Evolutionary conservation across 1,140 invertebrate genomes (phyloP).

Genomic region (Lepidurus arcticus): DNA sequence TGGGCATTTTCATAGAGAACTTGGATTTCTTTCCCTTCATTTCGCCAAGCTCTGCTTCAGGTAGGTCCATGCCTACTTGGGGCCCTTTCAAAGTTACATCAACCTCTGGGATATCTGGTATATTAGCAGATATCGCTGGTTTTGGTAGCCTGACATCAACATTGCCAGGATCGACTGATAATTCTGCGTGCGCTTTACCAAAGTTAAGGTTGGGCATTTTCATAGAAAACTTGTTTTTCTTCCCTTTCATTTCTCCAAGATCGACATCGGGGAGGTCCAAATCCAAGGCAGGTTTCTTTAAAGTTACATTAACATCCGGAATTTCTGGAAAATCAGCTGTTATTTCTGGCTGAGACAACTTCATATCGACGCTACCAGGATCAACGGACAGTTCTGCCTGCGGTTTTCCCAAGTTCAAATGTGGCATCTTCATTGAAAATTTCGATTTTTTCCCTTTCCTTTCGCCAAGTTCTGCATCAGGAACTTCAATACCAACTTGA

Average conservation of each 20-base stretch:
- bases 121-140: neutral
- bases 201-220: neutral
- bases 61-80: neutral
- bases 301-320: neutral
- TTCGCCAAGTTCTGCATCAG: neutral
- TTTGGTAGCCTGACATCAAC: slow-evolving; percentile 24
- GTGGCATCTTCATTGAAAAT: neutral
- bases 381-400: neutral
- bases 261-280: neutral
- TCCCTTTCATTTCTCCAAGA: neutral
- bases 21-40: neutral
- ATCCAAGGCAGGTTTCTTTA: neutral
- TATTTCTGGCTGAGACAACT: neutral
- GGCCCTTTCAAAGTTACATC: neutral
- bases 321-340: neutral
- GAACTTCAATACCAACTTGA: no score
- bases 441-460: neutral
- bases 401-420: neutral
- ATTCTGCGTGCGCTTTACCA: neutral
- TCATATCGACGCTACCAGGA: neutral
- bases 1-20: neutral
- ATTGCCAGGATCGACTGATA: neutral
- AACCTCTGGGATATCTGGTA: neutral
- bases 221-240: slow-evolving; percentile 21
- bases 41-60: neutral